A percentile compares a stretch with the other conserved stretches of the same genome.
Evolutionary conservation across 2,888 invertebrate genomes (phyloP).

Genomic region (Diogma glabrata): DNA sequence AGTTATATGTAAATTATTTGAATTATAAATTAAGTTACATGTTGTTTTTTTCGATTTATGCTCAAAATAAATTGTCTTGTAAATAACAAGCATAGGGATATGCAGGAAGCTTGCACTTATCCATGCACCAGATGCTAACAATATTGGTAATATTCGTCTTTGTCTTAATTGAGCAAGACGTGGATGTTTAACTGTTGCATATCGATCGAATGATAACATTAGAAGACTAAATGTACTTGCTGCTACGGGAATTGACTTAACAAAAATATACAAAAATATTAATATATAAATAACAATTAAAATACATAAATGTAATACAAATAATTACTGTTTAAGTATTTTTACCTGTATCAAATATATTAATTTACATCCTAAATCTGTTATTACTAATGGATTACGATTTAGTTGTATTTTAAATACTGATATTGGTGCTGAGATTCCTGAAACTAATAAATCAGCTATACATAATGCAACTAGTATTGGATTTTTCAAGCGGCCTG

Average conservation of each 20-base stretch:
- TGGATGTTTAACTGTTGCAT: slow-evolving; percentile 69
- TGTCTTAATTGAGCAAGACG: slow-evolving; percentile 47
- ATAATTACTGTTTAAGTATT: too few relatives aligned
- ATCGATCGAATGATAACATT: slow-evolving; percentile 69
- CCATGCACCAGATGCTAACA: slow-evolving; percentile 50
- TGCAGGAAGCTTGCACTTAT: slow-evolving; percentile 35
- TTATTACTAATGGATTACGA: slow-evolving; percentile 37
- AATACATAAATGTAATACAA: neutral
- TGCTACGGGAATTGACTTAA: slow-evolving; percentile 63
- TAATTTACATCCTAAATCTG: slow-evolving; percentile 40
- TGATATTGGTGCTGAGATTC: slow-evolving; percentile 63
- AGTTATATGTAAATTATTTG: slow-evolving; percentile 40
- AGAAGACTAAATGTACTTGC: slow-evolving; percentile 69
- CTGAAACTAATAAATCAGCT: slow-evolving; percentile 67
- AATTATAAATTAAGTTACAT: slow-evolving; percentile 35
- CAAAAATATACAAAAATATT: slow-evolving; percentile 12
- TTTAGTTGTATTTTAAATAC: slow-evolving; percentile 30
- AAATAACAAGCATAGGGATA: slow-evolving; percentile 6
- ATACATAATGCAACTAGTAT: slow-evolving; percentile 64
- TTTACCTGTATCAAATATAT: slow-evolving; percentile 52
- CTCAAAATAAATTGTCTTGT: slow-evolving; percentile 27
- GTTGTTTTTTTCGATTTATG: slow-evolving; percentile 30
- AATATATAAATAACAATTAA: slow-evolving; percentile 1
- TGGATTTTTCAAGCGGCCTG: slow-evolving; percentile 54
- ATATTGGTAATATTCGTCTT: slow-evolving; percentile 41